These are phyloP conservation scores for Thymelicus acteon DNA, from an alignment of 2,888 invertebrate species.

Conservation along the genomic window DNA sequence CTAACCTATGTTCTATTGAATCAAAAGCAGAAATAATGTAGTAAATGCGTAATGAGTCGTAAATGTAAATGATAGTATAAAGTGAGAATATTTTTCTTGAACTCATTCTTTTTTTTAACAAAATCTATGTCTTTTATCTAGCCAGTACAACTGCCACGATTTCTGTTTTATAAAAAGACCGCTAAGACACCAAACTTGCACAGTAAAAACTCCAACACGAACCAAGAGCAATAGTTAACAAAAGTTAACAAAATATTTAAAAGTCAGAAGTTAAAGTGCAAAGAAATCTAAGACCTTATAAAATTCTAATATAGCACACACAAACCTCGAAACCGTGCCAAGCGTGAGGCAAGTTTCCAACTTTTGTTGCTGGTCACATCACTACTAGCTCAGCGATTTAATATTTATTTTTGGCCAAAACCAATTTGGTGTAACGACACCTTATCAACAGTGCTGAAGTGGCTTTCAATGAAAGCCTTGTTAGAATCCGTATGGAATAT, in stretches of 20 bases:
- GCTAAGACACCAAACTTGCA: conserved; percentile 5
- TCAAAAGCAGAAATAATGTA: too few species aligned
- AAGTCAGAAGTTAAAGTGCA: conserved; percentile 33
- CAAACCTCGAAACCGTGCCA: conserved; percentile 15
- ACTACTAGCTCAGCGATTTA: not conserved
- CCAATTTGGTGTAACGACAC: too few species aligned
- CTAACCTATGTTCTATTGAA: too few species aligned
- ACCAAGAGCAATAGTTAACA: conserved; percentile 33
- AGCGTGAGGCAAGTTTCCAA: conserved; percentile 6
- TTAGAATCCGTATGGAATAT: too few species aligned
- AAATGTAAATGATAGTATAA: too few species aligned
- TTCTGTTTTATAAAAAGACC: not conserved
- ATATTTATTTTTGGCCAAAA: not conserved
- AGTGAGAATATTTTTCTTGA: too few species aligned
- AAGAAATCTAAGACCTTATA: conserved; percentile 34
- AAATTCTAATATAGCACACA: conserved; percentile 34
- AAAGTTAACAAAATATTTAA: conserved; percentile 35
- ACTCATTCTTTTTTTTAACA: too few species aligned
- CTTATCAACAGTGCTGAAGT: too few species aligned
- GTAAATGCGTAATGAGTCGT: too few species aligned
- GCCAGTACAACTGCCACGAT: too few species aligned
- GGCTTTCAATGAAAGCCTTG: too few species aligned
- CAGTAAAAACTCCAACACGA: conserved; percentile 21
- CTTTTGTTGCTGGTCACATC: not conserved
- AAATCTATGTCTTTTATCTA: too few species aligned